These are phyloP conservation scores for Littorina saxatilis DNA, from an alignment of 1,140 invertebrate genomes.

Conservation along the genomic window DNA sequence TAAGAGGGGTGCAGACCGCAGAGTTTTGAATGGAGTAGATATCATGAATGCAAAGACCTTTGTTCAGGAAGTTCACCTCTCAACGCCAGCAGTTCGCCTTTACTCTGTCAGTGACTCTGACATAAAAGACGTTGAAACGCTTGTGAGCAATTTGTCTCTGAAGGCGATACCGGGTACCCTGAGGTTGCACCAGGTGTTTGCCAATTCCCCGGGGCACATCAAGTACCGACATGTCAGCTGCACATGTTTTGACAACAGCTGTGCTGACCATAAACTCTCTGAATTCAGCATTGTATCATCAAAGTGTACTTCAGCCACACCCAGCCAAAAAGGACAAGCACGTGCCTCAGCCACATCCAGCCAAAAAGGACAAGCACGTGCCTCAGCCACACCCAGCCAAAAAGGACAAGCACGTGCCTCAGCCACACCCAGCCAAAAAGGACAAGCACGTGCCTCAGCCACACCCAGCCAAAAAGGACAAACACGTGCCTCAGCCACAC, in stretches of 20 bases:
- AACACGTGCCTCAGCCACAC: too few species aligned
- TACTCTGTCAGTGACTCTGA: slow-evolving; percentile 17
- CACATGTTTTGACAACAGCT: slow-evolving; percentile 24
- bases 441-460: too few species aligned
- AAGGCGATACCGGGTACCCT: slow-evolving; percentile 40
- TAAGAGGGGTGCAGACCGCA: slow-evolving; percentile 65
- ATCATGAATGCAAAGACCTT: slow-evolving; percentile 40
- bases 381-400: too few species aligned
- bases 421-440: too few species aligned
- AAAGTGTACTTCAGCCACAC: too few species aligned
- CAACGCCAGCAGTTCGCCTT: slow-evolving; percentile 7
- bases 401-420: too few species aligned
- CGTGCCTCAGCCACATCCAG: too few species aligned
- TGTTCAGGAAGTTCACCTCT: neutral
- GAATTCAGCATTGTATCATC: too few species aligned
- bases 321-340: too few species aligned
- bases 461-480: too few species aligned
- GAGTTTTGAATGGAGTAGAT: slow-evolving; percentile 34
- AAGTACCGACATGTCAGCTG: slow-evolving; percentile 43
- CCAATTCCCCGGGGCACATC: neutral
- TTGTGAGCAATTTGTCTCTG: neutral
- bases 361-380: too few species aligned
- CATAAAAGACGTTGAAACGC: slow-evolving; percentile 3
- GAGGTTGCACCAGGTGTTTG: slow-evolving; percentile 42
- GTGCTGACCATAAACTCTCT: too few species aligned